Base-by-base conservation (phyloP, 64 coral and sea anemone genomes). In the Catalaphyllia jardinei region DNA sequence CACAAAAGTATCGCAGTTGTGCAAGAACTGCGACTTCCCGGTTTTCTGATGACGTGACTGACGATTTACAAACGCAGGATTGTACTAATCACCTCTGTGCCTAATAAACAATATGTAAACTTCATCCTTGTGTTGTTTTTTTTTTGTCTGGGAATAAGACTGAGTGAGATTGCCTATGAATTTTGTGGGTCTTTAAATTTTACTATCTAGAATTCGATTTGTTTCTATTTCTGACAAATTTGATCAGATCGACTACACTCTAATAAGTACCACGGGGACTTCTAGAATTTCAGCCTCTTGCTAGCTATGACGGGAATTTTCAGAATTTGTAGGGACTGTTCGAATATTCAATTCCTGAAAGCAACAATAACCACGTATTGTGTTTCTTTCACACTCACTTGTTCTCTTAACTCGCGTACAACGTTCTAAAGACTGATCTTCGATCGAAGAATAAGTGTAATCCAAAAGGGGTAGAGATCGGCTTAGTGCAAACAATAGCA, bases 291-390 rank as follows among this genome's bases (percentile, higher is more conserved):
- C 80, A 67, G 18, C 38, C 31, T 13, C 54, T 57, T 14, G 54
- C 54, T 57, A 14, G 54, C 60, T 67, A 85, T 71, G 63, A 13
- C 6, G 81, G 22, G 81, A 1, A 85, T 85, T 85, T 71, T 85
- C 61, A 85, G 63, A 71, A 85, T 85, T 52, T 85, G n/a, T 1
- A 17, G 38, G 46, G 62, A 17, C 4, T 14, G 20, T 7, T 38
- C n/a, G 4, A 29, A 4, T 33, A 25, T 85, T 85, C 62, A 85
- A 85, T 71, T 27, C 15, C 28, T 19, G 65, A 24, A 64, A 39
- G 61, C 57, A 50, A 82, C 18, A 64, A 79, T 57, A 57, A 14
- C 10, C 14, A 54, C 24, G 76, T 14, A 79, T 28, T 55, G 76
- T 57, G 57, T 22, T 28, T 25, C 24, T 29, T 78, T 39, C 75